Percentiles rank a stretch among this genome's conserved stretches.
Conservation (phyloP, 2,888 invertebrate species). For the Bellardia pandia region DNA sequence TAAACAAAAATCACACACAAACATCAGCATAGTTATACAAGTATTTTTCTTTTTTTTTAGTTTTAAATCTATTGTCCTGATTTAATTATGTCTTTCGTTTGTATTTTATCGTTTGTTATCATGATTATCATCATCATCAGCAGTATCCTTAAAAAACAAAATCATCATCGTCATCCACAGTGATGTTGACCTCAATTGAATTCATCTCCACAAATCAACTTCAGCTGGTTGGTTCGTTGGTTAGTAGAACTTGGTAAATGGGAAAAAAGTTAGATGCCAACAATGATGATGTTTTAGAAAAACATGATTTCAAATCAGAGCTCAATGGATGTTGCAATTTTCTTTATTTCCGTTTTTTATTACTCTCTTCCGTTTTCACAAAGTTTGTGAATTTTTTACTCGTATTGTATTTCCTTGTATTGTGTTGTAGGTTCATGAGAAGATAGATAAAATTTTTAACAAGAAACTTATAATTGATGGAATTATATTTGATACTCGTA, state of each 20-base stretch:
- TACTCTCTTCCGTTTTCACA: constrained; percentile 39
- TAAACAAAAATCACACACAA: constrained; percentile 56
- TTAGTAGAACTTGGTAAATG: constrained; percentile 59
- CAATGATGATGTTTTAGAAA: constrained; percentile 51
- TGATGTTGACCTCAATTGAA: constrained; percentile 71
- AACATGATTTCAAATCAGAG: constrained; percentile 59
- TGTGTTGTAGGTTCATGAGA: constrained; percentile 28
- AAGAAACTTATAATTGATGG: constrained; percentile 69
- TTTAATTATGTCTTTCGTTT: constrained; percentile 60
- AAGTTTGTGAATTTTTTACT: neutral
- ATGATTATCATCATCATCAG: constrained; percentile 31
- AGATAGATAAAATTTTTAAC: constrained; percentile 27
- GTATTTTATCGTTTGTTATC: constrained; percentile 33
- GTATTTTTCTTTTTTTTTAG: constrained; percentile 2
- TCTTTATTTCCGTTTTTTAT: constrained; percentile 62
- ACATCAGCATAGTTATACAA: constrained; percentile 44
- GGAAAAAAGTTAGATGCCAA: constrained; percentile 53
- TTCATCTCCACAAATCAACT: constrained; percentile 71
- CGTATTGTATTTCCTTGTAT: constrained; percentile 41
- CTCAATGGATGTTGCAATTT: constrained; percentile 66
- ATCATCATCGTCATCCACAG: constrained; percentile 52
- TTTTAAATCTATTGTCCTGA: constrained; percentile 60
- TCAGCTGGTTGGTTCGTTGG: constrained; percentile 49
- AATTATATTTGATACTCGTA: constrained; percentile 57
- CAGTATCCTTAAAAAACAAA: constrained; percentile 23